A percentile compares a stretch with the other conserved stretches of the same genome.
phyloP scores from a whole-genome alignment of 2,888 invertebrate species.

The Notodonta dromedarius region DNA sequence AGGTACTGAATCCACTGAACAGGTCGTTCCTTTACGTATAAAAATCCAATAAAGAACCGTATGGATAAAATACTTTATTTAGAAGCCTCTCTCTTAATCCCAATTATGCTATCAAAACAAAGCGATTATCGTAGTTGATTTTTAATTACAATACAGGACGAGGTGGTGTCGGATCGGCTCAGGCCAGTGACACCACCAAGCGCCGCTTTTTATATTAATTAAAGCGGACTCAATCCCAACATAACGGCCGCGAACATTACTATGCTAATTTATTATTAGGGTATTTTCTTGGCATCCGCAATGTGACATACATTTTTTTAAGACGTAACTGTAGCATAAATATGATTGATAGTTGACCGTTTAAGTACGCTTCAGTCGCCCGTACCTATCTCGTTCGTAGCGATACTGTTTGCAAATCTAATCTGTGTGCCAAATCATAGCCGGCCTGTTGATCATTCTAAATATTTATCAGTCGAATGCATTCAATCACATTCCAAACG shows the following conservation, averaged over 20 bases:
- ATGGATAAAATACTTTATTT: no score
- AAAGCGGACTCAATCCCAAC: constrained; percentile 75
- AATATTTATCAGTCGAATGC: constrained; percentile 36
- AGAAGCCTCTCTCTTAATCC: no score
- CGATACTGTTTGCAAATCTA: constrained; percentile 51
- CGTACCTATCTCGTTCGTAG: constrained; percentile 45
- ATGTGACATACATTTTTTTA: constrained; percentile 81
- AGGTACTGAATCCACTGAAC: no score
- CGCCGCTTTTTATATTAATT: constrained; percentile 76
- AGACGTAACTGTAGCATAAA: constrained; percentile 80
- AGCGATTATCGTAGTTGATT: constrained; percentile 7
- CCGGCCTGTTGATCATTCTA: constrained; percentile 45
- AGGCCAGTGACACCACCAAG: constrained; percentile 75
- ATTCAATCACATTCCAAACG: background rate
- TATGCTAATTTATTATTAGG: constrained; percentile 83
- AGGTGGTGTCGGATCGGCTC: constrained; percentile 38
- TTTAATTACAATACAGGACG: constrained; percentile 17
- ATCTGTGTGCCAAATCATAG: constrained; percentile 53
- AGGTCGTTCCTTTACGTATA: no score
- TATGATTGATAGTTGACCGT: constrained; percentile 81
- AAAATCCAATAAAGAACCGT: no score
- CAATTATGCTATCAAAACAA: background rate
- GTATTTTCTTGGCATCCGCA: constrained; percentile 80
- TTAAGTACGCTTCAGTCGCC: constrained; percentile 65
- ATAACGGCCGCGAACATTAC: constrained; percentile 79